Conservation (phyloP, 2,113 vertebrate species). For the Trogon surrucura region DNA sequence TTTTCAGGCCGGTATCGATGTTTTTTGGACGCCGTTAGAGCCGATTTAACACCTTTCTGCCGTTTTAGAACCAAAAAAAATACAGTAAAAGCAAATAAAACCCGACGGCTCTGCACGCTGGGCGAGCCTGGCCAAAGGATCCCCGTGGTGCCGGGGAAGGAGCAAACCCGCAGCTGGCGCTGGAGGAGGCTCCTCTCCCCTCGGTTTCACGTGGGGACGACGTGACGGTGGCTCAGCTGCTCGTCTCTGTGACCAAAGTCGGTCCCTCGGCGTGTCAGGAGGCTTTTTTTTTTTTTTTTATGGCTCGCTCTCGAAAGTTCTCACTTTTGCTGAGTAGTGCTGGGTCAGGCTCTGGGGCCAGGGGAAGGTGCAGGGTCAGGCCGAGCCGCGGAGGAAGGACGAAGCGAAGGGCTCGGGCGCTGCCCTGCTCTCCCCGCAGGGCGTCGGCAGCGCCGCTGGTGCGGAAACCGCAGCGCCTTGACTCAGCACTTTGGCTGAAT, state of each 20-base stretch:
- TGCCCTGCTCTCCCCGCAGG: neutral
- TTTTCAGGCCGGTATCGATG: neutral
- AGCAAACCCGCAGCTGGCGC: fast-evolving
- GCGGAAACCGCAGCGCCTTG: neutral
- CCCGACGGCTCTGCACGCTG: neutral
- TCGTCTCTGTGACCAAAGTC: neutral
- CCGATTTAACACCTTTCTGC: neutral
- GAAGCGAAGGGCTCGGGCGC: neutral
- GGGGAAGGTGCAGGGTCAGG: neutral
- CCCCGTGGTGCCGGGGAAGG: neutral
- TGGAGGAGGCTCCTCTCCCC: neutral
- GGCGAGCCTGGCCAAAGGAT: neutral
- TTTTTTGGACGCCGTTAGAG: too few relatives aligned
- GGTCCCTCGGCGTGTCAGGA: fast-evolving
- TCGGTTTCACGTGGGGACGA: fast-evolving
- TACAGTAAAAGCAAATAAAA: neutral
- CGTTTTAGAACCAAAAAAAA: neutral
- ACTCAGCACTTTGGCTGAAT: neutral
- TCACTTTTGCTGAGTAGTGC: neutral
- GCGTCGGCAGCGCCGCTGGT: neutral
- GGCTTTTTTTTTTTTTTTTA: neutral
- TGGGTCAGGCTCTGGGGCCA: neutral
- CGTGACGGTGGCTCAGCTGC: neutral
- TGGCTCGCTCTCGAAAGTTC: too few relatives aligned
- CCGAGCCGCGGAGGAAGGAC: fast-evolving